Percentiles rank a stretch among this genome's conserved stretches.
phyloP scores from a whole-genome alignment of 2,888 invertebrate species.

The Priocnemis perturbator region DNA sequence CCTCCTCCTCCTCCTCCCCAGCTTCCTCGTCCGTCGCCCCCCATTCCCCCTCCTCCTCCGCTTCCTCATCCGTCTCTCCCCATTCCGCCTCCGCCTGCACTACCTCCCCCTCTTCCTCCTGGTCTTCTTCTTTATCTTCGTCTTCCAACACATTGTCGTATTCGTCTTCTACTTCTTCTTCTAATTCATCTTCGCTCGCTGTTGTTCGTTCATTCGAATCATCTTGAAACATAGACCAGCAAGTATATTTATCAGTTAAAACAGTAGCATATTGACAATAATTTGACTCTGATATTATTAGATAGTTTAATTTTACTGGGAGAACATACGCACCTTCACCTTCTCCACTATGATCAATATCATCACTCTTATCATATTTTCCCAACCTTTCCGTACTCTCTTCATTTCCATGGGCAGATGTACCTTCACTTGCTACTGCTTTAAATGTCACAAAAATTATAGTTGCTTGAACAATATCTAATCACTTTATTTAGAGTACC shows the following conservation, averaged over 20 bases:
- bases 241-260: not conserved
- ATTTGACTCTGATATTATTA: too few relatives aligned
- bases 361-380: slow-evolving; percentile 30
- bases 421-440: slow-evolving; percentile 14
- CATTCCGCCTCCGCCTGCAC: too few relatives aligned
- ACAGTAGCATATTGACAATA: too few relatives aligned
- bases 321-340: slow-evolving; percentile 34
- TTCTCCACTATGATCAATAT: slow-evolving; percentile 16
- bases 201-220: slow-evolving; percentile 58
- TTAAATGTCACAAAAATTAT: not conserved
- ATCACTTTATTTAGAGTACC: slow-evolving; percentile 1
- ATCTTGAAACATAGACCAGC: slow-evolving; percentile 23
- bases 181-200: slow-evolving; percentile 64
- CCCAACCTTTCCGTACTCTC: slow-evolving; percentile 30
- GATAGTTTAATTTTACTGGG: too few relatives aligned
- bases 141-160: too few relatives aligned
- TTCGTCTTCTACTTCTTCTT: slow-evolving; percentile 1
- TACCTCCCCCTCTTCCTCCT: too few relatives aligned
- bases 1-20: not conserved
- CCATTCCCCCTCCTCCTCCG: too few relatives aligned
- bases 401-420: slow-evolving; percentile 7
- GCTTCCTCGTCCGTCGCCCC: too few relatives aligned
- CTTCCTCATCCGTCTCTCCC: too few relatives aligned
- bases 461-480: not conserved
- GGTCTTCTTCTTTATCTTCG: too few relatives aligned